A percentile compares a stretch with the other conserved stretches of the same genome.
Conservation (phyloP, 2,888 invertebrate species). For the Eilema sororculum region DNA sequence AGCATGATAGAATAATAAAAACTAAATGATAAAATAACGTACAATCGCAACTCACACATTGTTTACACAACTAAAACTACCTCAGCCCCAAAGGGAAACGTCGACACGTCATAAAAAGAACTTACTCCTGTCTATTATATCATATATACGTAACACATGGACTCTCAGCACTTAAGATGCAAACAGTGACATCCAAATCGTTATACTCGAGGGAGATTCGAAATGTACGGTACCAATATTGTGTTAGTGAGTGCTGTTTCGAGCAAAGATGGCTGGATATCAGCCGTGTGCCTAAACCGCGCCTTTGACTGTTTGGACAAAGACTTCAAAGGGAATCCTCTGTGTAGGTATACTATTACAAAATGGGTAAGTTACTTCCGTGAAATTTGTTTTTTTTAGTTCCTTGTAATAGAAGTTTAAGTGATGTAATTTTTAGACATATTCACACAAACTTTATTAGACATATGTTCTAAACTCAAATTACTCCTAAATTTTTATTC, state of each 20-base stretch:
- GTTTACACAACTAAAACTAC: slow-evolving; percentile 38
- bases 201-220: slow-evolving; percentile 63
- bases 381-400: slow-evolving; percentile 24
- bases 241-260: slow-evolving; percentile 62
- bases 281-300: slow-evolving; percentile 44
- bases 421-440: background rate
- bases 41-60: slow-evolving; percentile 26
- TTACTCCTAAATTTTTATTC: no score
- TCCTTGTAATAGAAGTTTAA: slow-evolving; percentile 10
- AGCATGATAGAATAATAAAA: slow-evolving; percentile 15
- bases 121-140: slow-evolving; percentile 32
- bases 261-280: slow-evolving; percentile 56
- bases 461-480: no score
- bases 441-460: background rate
- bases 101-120: slow-evolving; percentile 36
- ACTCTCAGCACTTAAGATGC: slow-evolving; percentile 74
- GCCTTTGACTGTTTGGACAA: slow-evolving; percentile 59
- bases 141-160: slow-evolving; percentile 31
- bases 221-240: slow-evolving; percentile 66
- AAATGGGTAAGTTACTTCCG: slow-evolving; percentile 38
- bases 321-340: slow-evolving; percentile 48
- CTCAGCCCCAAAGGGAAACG: slow-evolving; percentile 25
- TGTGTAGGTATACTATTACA: slow-evolving; percentile 39
- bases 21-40: slow-evolving; percentile 25
- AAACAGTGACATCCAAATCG: slow-evolving; percentile 74